A percentile compares a stretch with the other conserved stretches of the same genome.
phyloP scores from a whole-genome alignment of 2,797 vertebrate species.

The Phrynocephalus guinanensis region DNA sequence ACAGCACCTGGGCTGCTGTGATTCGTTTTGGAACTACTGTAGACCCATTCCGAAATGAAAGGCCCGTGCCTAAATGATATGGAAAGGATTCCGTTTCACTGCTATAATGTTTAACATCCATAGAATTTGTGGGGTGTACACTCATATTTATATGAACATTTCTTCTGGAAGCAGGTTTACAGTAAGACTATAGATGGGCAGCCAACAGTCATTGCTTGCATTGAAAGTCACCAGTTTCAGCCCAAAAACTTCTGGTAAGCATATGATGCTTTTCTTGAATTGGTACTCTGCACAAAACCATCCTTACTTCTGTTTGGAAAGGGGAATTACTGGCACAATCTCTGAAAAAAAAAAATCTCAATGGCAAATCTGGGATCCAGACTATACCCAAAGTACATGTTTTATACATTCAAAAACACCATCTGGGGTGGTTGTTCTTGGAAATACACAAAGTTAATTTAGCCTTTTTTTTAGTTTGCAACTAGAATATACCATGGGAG shows the following conservation, averaged over 20 bases:
- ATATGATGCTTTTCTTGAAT: slow-evolving; percentile 27
- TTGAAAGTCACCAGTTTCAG: slow-evolving; percentile 96
- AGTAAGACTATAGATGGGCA: slow-evolving; percentile 95
- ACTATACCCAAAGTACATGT: not conserved
- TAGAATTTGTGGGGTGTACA: not conserved
- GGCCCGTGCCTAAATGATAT: not conserved
- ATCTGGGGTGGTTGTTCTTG: not conserved
- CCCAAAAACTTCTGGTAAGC: slow-evolving; percentile 96
- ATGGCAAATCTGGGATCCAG: not conserved
- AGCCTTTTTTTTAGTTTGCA: not conserved
- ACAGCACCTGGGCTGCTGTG: too few species aligned
- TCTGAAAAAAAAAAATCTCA: not conserved
- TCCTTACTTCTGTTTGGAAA: not conserved
- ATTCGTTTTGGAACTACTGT: too few species aligned
- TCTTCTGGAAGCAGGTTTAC: slow-evolving; percentile 85
- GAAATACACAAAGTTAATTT: not conserved
- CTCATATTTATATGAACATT: slow-evolving; percentile 60
- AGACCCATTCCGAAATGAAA: too few species aligned
- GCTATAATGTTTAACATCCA: not conserved
- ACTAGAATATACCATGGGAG: not conserved
- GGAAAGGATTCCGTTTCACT: not conserved
- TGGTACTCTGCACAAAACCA: not conserved
- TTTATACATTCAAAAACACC: not conserved
- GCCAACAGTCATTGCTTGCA: slow-evolving; percentile 95
- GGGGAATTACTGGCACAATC: not conserved